Percentiles rank a stretch among this genome's conserved stretches.
Conservation (phyloP, 2,797 vertebrate genomes). For the Peromyscus nudipes region DNA sequence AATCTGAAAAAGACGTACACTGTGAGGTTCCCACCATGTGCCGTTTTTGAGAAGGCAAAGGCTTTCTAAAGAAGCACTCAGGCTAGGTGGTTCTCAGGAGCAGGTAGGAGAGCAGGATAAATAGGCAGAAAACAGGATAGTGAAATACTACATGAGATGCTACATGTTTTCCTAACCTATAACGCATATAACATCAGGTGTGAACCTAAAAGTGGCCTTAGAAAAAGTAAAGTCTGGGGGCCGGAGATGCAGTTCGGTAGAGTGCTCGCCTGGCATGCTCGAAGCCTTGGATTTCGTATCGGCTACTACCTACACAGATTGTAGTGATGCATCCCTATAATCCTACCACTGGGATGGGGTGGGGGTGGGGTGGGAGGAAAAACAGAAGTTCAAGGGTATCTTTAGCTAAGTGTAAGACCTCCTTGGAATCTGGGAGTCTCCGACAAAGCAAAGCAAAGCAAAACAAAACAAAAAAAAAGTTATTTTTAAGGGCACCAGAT, state of each 20-base stretch:
- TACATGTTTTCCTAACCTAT: background rate
- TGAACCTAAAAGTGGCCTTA: background rate
- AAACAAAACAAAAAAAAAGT: too few species aligned
- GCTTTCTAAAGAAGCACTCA: background rate
- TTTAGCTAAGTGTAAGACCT: background rate
- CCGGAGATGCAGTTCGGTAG: background rate
- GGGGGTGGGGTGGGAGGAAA: too few species aligned
- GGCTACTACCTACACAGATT: background rate
- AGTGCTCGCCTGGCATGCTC: background rate
- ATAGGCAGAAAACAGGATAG: background rate
- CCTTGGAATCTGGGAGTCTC: background rate
- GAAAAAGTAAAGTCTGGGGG: background rate
- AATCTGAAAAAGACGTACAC: background rate
- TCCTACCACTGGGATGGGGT: too few species aligned
- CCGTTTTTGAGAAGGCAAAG: background rate
- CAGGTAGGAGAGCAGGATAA: background rate
- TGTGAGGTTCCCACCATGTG: background rate
- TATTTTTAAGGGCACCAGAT: background rate
- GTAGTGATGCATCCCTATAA: background rate
- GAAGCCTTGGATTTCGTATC: background rate
- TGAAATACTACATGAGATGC: too few species aligned
- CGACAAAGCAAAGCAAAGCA: background rate
- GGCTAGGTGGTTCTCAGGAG: background rate
- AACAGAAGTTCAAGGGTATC: too few species aligned
- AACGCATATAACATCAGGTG: too few species aligned